phyloP scores from a whole-genome alignment of 2,797 vertebrate genomes.

The Mastacembelus armatus region DNA sequence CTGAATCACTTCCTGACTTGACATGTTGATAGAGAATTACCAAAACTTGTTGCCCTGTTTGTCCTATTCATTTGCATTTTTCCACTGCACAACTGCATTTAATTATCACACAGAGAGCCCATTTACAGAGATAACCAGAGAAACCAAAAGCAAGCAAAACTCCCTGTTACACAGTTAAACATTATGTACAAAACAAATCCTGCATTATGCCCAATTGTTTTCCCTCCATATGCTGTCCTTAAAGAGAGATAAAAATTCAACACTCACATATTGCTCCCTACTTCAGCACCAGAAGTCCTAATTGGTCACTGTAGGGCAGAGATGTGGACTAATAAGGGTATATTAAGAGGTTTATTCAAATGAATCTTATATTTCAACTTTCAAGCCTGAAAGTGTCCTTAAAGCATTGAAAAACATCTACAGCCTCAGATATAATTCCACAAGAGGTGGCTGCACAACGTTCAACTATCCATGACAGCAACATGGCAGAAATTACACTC shows the following conservation, averaged over 20 bases:
- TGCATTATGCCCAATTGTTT: conserved; percentile 18
- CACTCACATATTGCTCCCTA: not conserved
- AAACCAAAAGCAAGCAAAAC: conserved; percentile 44
- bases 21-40: conserved; percentile 47
- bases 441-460: conserved; percentile 8
- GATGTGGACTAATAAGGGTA: conserved; percentile 26
- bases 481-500: conserved; percentile 44
- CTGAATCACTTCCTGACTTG: conserved; percentile 47
- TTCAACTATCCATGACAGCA: conserved; percentile 36
- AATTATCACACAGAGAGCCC: conserved; percentile 66
- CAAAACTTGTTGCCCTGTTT: conserved; percentile 57
- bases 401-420: conserved; percentile 3
- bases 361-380: conserved; percentile 30
- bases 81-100: conserved; percentile 60
- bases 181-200: conserved; percentile 33
- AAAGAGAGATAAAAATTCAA: conserved; percentile 30
- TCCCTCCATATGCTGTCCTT: conserved; percentile 37
- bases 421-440: conserved; percentile 15
- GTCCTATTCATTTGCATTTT: conserved; percentile 68
- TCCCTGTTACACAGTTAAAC: conserved; percentile 48
- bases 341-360: conserved; percentile 33
- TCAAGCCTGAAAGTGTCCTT: no score
- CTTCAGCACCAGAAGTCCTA: conserved; percentile 28
- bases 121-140: conserved; percentile 67
- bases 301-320: conserved; percentile 41